These are phyloP conservation scores for Lordiphosa fenestrarum DNA, from an alignment of 2,888 invertebrate genomes.

Conservation along the genomic window DNA sequence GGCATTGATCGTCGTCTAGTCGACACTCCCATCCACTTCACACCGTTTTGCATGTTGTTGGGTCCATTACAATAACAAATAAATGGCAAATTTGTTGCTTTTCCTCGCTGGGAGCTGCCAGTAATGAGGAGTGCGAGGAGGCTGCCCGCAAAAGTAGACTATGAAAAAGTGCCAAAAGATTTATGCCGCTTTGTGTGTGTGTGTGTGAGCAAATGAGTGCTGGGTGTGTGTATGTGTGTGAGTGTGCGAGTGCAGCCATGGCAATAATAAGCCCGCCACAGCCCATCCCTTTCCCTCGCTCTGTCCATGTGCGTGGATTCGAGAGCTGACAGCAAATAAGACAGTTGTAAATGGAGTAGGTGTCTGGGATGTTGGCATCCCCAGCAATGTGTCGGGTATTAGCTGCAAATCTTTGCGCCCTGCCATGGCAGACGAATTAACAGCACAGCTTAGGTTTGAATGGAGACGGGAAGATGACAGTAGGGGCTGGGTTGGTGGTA, in stretches of 20 bases:
- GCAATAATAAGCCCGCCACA: constrained; percentile 55
- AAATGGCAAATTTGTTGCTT: constrained; percentile 60
- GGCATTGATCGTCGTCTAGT: constrained; percentile 39
- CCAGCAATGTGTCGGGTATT: constrained; percentile 35
- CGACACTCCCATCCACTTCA: constrained; percentile 23
- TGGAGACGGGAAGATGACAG: constrained; percentile 1
- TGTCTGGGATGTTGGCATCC: constrained; percentile 28
- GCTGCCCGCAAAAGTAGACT: constrained; percentile 46
- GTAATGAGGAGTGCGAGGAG: neutral
- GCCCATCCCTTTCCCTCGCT: neutral
- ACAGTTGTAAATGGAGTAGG: constrained; percentile 52
- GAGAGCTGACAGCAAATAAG: constrained; percentile 57
- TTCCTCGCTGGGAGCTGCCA: constrained; percentile 1
- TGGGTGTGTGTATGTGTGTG: constrained; percentile 22
- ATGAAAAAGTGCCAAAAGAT: constrained; percentile 63
- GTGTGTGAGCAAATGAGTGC: constrained; percentile 4
- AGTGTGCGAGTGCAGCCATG: constrained; percentile 46
- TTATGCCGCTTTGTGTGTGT: constrained; percentile 41
- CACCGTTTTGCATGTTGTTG: constrained; percentile 29
- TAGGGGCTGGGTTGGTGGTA: neutral
- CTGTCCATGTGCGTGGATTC: constrained; percentile 17
- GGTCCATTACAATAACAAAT: constrained; percentile 62
- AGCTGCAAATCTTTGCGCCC: constrained; percentile 28
- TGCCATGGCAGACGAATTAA: constrained; percentile 24
- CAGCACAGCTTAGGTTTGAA: constrained; percentile 7